Evolutionary conservation across 1,140 invertebrate species (phyloP), one percentile per base, ranked within the genome.

Genomic region (Scaptomyza montana): DNA sequence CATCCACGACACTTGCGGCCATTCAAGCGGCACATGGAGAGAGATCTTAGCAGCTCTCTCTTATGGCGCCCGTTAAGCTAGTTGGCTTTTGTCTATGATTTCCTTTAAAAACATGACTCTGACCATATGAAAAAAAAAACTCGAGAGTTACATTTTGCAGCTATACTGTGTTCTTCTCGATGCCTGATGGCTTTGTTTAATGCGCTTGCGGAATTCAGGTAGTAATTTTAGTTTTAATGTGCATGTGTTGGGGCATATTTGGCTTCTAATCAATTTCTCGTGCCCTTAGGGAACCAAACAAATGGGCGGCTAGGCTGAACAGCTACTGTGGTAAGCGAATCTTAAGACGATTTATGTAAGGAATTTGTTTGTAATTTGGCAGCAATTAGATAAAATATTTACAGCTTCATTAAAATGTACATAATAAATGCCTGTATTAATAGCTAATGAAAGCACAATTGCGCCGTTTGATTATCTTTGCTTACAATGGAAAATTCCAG

Each of bases 161-260:
- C 60, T 16, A 33, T 43, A 39, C 54, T 28, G 19, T 12, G 12
- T 8, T 12, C 55, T 30, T 7, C 21, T 33, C 30, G 30, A 47
- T 59, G 56, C 47, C 43, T 36, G 62, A 25, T 50, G 59, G 53
- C 65, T 64, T 77, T 76, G 73, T 80, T 86, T 77, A 74, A 80
- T 78, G 78, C 50, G 45, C 47, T 65, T 89, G 84, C 84, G 84
- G 84, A 89, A 89, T 73, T 89, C 84, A 89, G 84, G 85, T 89
- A 89, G 84, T 89, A 89, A 89, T 89, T 80, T 87, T 70, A 67
- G 71, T 68, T 77, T 84, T 80, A 89, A 87, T 77, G 69, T 51
- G 51, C 75, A 66, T 76, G 56, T 67, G 63, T 55, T 50, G 46
- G 75, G 71, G 56, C 75, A 77, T 70, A 74, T 74, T 74, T 70